Evolutionary conservation across 2,888 invertebrate genomes (phyloP).

Genomic region (Cosmia pyralina): DNA sequence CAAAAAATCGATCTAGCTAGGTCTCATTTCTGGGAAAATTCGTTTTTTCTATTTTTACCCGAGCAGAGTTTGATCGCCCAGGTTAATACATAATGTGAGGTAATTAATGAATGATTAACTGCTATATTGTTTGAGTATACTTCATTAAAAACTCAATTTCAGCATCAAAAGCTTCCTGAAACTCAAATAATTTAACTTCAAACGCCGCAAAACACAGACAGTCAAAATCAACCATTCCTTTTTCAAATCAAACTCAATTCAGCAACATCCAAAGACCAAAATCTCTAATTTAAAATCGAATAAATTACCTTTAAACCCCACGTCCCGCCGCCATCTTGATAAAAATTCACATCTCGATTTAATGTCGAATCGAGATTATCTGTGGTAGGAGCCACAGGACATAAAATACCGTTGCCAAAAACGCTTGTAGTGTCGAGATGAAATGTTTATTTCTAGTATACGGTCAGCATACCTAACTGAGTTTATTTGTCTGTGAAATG

Average conservation of each 20-base stretch:
- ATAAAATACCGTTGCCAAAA: slow-evolving; percentile 64
- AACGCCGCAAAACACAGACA: background rate
- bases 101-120: background rate
- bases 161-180: background rate
- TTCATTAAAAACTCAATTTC: background rate
- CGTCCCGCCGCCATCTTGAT: slow-evolving; percentile 41
- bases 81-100: background rate
- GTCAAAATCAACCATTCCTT: slow-evolving; percentile 9
- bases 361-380: slow-evolving; percentile 49
- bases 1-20: no score
- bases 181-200: background rate
- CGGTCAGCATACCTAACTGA: slow-evolving; percentile 47
- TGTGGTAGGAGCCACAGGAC: slow-evolving; percentile 49
- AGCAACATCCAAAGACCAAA: slow-evolving; percentile 10
- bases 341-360: slow-evolving; percentile 43
- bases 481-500: slow-evolving; percentile 51
- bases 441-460: slow-evolving; percentile 62
- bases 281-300: slow-evolving; percentile 44
- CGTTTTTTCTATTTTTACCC: no score
- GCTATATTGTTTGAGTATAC: background rate
- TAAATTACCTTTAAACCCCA: slow-evolving; percentile 48
- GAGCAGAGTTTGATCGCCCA: no score
- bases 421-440: slow-evolving; percentile 45
- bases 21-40: no score
- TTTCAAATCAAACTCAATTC: slow-evolving; percentile 30